phyloP scores from a whole-genome alignment of 35 echinoderm and acorn worm genomes.

The Apostichopus parvimensis region DNA sequence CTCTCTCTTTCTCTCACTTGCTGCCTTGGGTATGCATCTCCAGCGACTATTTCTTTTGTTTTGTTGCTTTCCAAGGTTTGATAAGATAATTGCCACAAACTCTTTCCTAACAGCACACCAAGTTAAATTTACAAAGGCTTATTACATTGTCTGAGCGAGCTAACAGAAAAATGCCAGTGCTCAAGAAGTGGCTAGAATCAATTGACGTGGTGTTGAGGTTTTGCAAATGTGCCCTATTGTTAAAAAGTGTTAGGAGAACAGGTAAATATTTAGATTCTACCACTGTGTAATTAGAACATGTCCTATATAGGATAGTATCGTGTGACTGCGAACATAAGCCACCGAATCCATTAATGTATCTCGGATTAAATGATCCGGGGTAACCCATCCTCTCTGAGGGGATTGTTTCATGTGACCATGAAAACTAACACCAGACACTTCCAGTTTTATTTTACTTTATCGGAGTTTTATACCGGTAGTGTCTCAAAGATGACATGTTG shows the following conservation, averaged over 20 bases:
- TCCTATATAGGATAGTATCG: not conserved
- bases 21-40: not conserved
- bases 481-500: too few species aligned
- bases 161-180: not conserved
- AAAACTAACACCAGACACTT: too few species aligned
- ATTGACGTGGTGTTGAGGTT: not conserved
- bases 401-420: too few species aligned
- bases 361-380: too few species aligned
- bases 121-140: not conserved
- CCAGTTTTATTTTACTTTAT: too few species aligned
- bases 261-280: not conserved
- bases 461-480: too few species aligned
- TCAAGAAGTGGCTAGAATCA: not conserved
- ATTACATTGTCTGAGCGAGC: not conserved
- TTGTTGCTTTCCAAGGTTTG: not conserved
- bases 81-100: not conserved
- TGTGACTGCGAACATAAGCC: not conserved
- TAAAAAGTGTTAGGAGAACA: not conserved
- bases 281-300: not conserved
- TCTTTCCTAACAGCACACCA: not conserved
- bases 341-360: not conserved
- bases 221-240: not conserved
- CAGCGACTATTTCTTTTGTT: not conserved
- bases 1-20: not conserved
- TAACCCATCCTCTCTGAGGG: too few species aligned